phyloP scores from a whole-genome alignment of 2,113 vertebrate genomes.

The Macrotus californicus region DNA sequence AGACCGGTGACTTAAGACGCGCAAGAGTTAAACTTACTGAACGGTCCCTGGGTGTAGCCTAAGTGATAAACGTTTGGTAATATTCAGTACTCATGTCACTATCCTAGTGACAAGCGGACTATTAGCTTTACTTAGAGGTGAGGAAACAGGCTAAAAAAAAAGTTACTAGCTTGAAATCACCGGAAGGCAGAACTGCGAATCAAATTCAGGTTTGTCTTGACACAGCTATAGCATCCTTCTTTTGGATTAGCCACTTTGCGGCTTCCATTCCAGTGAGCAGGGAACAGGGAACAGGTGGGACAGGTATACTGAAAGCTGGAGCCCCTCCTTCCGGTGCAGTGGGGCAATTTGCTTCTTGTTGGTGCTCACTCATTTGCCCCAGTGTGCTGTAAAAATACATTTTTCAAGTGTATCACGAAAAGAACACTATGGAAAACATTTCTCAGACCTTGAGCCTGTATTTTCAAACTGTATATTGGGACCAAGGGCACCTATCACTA shows the following conservation, averaged over 20 bases:
- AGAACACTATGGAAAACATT: not conserved
- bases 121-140: not conserved
- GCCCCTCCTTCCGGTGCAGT: not conserved
- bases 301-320: not conserved
- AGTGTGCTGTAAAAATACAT: not conserved
- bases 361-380: not conserved
- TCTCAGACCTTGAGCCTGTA: not conserved
- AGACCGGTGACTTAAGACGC: fast-evolving
- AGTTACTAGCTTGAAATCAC: not conserved
- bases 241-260: not conserved
- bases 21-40: not conserved
- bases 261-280: not conserved
- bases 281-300: not conserved
- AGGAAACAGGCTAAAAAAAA: not conserved
- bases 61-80: not conserved
- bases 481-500: not conserved
- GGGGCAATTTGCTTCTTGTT: not conserved
- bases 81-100: not conserved
- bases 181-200: not conserved
- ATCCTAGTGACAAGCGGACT: not conserved
- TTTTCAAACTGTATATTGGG: not conserved
- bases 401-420: not conserved
- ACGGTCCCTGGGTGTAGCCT: not conserved
- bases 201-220: not conserved
- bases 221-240: not conserved